Conservation (phyloP, 2,797 vertebrate species). For the Hylomyscus alleni region DNA sequence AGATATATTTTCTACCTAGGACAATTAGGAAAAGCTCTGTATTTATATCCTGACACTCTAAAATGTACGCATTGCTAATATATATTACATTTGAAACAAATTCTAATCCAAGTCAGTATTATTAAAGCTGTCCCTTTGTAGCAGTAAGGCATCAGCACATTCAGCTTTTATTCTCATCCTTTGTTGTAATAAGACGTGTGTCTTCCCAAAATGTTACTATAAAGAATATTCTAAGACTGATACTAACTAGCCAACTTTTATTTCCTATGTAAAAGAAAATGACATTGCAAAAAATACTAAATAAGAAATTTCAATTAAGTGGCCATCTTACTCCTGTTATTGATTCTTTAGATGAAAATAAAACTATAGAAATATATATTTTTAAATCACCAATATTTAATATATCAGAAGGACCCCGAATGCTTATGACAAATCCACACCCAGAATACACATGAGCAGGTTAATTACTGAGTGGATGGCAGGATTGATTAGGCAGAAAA, state of each 20-base stretch:
- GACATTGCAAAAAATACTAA: neutral
- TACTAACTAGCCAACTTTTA: neutral
- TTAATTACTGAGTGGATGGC: slow-evolving; percentile 58
- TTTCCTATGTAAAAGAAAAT: slow-evolving; percentile 50
- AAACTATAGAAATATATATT: slow-evolving; percentile 47
- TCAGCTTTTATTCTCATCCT: neutral
- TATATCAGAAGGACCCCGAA: slow-evolving; percentile 64
- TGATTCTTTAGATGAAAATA: slow-evolving; percentile 53
- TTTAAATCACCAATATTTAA: slow-evolving; percentile 64
- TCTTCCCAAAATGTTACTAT: slow-evolving; percentile 31
- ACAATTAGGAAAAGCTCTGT: neutral
- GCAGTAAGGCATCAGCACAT: neutral
- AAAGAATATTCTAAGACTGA: slow-evolving; percentile 31
- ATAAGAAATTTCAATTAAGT: slow-evolving; percentile 19
- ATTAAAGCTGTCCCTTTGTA: neutral
- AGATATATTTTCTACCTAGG: neutral
- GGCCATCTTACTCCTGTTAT: neutral
- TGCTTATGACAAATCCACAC: slow-evolving; percentile 9
- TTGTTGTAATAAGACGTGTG: neutral
- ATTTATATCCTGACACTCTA: neutral
- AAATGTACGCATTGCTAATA: neutral
- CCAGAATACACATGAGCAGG: slow-evolving; percentile 54
- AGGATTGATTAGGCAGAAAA: slow-evolving; percentile 75
- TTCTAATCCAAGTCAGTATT: neutral
- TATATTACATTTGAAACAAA: slow-evolving; percentile 25